Conservation (phyloP, 2,113 vertebrate species). For the Petaurus breviceps region DNA sequence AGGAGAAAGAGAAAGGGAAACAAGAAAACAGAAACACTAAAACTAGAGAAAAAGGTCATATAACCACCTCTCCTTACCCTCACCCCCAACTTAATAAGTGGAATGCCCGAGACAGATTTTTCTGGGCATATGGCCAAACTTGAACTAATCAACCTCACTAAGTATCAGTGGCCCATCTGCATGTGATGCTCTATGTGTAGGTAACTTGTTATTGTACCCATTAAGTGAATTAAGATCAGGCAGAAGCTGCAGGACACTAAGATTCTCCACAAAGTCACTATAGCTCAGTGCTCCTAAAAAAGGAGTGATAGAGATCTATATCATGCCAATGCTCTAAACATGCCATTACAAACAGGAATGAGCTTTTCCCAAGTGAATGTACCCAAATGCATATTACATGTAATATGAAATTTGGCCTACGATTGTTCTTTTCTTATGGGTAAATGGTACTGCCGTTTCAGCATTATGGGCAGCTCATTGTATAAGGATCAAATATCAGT, state of each 20-base stretch:
- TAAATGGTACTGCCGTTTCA: slow-evolving; percentile 9
- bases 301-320: slow-evolving; percentile 7
- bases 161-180: not conserved
- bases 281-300: not conserved
- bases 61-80: not conserved
- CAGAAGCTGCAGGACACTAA: not conserved
- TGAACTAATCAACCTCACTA: slow-evolving; percentile 64
- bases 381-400: not conserved
- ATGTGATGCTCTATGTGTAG: not conserved
- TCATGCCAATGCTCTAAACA: not conserved
- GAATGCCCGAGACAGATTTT: not conserved
- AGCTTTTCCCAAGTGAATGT: not conserved
- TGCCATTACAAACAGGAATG: not conserved
- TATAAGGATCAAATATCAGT: not conserved
- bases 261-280: not conserved
- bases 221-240: not conserved
- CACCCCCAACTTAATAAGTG: not conserved
- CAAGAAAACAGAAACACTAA: slow-evolving; percentile 40
- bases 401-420: slow-evolving; percentile 19
- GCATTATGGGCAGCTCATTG: slow-evolving; percentile 18
- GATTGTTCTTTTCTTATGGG: slow-evolving; percentile 18
- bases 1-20: slow-evolving; percentile 45
- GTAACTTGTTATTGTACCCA: not conserved
- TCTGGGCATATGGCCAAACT: slow-evolving; percentile 56
- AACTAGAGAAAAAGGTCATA: slow-evolving; percentile 6